Evolutionary conservation across 2,797 vertebrate genomes (phyloP), one percentile per base, ranked within the genome.

Genomic region (Gambelia wislizenii): DNA sequence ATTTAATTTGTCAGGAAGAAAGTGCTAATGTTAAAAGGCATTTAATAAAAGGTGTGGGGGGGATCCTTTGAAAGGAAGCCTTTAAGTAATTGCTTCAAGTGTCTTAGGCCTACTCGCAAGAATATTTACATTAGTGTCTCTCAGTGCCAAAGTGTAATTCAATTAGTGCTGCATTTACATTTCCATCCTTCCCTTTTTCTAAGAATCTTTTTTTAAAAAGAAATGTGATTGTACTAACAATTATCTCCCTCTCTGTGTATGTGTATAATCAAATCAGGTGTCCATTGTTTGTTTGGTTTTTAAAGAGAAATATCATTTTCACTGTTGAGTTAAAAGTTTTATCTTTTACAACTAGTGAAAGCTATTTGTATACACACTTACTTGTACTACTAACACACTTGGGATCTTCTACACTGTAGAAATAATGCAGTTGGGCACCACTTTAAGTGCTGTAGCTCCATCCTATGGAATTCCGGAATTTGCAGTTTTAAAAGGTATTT

Each of bases 1-100:
- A 98, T 99, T 99, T 99, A 99, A 99, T 99, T 99, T 99, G 98
- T 99, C 98, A 98, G 98, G 98, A 98, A 98, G 98, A 99, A 98
- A 99, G 98, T 98, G 98, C 98, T 99, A 99, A 99, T 99, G 98
- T 99, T 99, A 98, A 99, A 99, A 99, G 98, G 98, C 98, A 98
- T 99, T 98, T 97, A 98, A 98, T 97, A 98, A 97, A 98, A 97
- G 96, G n/a, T n/a, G n/a, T n/a, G 95, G 95, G 95, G 96, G 95
- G 95, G 96, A 96, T 96, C 97, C 97, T 98, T 98, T 98, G 98
- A 99, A 98, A 97, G 98, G 98, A 98, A 98, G 98, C 98, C 97
- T 98, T 98, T 98, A 99, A 98, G 98, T 99, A 98, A 99, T 99
- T 99, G 98, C 98, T 98, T 98, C 96, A 95, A 98, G 98, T 98